Evolutionary conservation across 2,113 vertebrate genomes (phyloP), one percentile per base, ranked within the genome.

Genomic region (Prionailurus bengalensis): DNA sequence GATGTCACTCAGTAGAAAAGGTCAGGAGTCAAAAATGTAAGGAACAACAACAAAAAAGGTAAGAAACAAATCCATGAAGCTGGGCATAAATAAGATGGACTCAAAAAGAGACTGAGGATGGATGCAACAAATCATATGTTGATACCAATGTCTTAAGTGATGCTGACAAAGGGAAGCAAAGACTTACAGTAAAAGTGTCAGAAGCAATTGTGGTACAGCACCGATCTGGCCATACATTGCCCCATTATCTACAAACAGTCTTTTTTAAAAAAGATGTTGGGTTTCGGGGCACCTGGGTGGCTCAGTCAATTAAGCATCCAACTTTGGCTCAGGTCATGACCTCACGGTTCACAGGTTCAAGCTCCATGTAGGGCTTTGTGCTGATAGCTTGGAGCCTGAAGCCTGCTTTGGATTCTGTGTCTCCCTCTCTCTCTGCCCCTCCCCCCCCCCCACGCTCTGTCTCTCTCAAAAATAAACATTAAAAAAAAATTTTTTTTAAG

Each of bases 21-120:
- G n/a, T 17, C 61, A 93, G 63, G 45, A 93, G n/a, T 42, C 82
- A 68, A 93, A 86, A 79, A 82, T n/a, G 39, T 17, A 85, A 66
- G 27, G 42, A 53, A 85, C 70, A 66, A 27, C 39, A 76, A 76
- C 13, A 29, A 45, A 29, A 76, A 86, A 84, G 61, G 45, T 33
- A 53, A 66, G 61, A 27, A 68, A 86, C 45, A 66, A n/a, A 86
- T 76, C 14, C 45, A 19, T 79, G 61, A 87, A 55, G 36, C 15
- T 58, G 11, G 48, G 68, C 23, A 86, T 36, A 48, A 79, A 86
- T 48, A 48, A 79, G 39, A 58, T 13, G 51, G 48, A 70, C 10
- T 84, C 23, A 29, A 70, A 94, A 87, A 80, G 48, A 58, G 48
- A 29, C 17, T 65, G 12, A 45, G 36, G 39, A 88, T 36, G 31